A percentile compares a stretch with the other conserved stretches of the same genome.
Evolutionary conservation across 2,113 vertebrate species (phyloP).

Genomic region (Tachycineta bicolor): DNA sequence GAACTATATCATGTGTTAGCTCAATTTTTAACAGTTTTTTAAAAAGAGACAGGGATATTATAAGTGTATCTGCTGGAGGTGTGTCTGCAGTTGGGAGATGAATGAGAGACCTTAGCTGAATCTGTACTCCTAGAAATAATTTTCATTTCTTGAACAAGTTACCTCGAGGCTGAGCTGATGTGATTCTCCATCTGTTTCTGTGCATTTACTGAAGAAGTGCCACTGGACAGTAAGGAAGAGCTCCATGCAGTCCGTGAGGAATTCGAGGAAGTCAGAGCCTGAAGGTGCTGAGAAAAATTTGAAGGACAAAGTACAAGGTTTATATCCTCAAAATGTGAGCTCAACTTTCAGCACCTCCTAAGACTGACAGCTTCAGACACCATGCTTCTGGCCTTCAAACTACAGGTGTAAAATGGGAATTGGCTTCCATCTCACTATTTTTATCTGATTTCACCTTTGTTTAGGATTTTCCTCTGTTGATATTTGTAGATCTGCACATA

Average conservation of each 20-base stretch:
- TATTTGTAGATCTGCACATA: not conserved
- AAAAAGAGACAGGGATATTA: constrained; percentile 32
- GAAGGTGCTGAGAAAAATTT: not conserved
- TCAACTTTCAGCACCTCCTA: not conserved
- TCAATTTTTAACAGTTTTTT: constrained; percentile 49
- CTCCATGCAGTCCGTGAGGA: not conserved
- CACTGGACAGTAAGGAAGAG: constrained; percentile 1
- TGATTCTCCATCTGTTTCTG: constrained; percentile 56
- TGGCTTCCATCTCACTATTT: not conserved
- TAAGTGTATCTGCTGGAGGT: not conserved
- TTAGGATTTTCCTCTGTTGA: not conserved
- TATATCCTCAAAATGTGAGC: not conserved
- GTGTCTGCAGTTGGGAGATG: not conserved
- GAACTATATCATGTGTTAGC: constrained; percentile 20
- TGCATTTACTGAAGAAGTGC: constrained; percentile 55
- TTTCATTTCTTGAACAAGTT: constrained; percentile 68
- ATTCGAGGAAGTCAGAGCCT: not conserved
- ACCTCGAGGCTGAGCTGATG: constrained; percentile 31
- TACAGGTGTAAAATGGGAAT: not conserved
- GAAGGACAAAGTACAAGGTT: not conserved
- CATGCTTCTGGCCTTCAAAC: not conserved
- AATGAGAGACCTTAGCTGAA: constrained; percentile 12
- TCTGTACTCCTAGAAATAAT: constrained; percentile 58
- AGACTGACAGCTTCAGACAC: not conserved
- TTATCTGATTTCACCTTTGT: not conserved